Evolutionary conservation across 1,140 invertebrate species (phyloP), one percentile per base, ranked within the genome.

Genomic region (Atopsyche davidsoni): DNA sequence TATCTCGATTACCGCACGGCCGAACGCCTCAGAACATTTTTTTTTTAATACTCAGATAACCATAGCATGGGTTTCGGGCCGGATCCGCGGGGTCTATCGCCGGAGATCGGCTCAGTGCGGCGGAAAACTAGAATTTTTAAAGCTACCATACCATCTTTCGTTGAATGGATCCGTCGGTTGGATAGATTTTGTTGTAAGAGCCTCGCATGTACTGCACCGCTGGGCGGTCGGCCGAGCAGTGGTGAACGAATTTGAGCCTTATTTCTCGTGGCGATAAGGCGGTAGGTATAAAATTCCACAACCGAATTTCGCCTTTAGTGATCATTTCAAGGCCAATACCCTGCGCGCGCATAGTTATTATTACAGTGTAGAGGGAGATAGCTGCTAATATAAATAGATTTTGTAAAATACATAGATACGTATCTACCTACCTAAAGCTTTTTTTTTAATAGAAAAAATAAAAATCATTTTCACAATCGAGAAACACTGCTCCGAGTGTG

Each of bases 261-360:
- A 51, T 47, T 51, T 22, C 25, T 36, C 48, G 13, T 38, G 21
- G 7, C 2, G 41, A 44, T 51, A 51, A 45, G 48, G 41, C 38
- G 23, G 35, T 44, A 44, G 48, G 41, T 51, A 51, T 44, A 25
- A 51, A 51, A 51, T 44, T 44, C 31, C 22, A 35, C 48, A 51
- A 19, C 39, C 41, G 34, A 51, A 25, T 44, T 51, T 51, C 19
- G 48, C 18, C 48, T 44, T 45, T 51, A 51, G 38, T 44, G 19
- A 44, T 25, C 36, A 4, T 51, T 51, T 51, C 48, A 51, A 51
- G 48, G 48, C 48, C 48, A 45, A 18, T 44, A 44, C 21, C 38
- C 24, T 51, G 48, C 48, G 48, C 41, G 48, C 48, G 48, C 48
- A 51, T 41, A 38, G 42, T 44, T 51, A 51, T 44, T 51, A 51